phyloP scores from a whole-genome alignment of 2,113 vertebrate species.

The Carollia perspicillata region DNA sequence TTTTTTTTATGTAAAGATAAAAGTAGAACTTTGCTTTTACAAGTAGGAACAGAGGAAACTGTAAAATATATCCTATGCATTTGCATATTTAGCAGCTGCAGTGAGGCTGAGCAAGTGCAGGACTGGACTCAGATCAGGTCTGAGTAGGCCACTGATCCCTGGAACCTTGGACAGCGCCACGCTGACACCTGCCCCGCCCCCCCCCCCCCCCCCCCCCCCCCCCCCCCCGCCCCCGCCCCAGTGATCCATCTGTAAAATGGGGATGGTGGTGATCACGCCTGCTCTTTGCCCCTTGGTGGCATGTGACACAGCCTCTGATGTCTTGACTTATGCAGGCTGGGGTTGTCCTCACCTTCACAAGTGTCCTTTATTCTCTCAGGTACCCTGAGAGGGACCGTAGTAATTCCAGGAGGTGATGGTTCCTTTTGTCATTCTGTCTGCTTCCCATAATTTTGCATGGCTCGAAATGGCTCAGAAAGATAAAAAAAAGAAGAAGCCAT shows the following conservation, averaged over 20 bases:
- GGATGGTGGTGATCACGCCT: not conserved
- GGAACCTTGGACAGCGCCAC: not conserved
- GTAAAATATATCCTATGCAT: not conserved
- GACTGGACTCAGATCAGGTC: not conserved
- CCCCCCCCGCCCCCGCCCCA: too few relatives aligned
- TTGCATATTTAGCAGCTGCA: constrained; percentile 3
- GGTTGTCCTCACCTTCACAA: not conserved
- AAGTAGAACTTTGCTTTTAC: not conserved
- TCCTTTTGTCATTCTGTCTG: not conserved
- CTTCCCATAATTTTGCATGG: not conserved
- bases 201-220: too few relatives aligned
- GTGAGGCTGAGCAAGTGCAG: not conserved
- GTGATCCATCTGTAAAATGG: not conserved
- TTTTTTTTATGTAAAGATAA: constrained; percentile 4
- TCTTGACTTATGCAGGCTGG: not conserved
- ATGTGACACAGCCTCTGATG: not conserved
- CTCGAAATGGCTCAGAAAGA: not conserved
- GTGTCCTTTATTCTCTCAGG: not conserved
- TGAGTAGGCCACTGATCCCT: not conserved
- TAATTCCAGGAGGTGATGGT: not conserved
- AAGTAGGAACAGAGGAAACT: not conserved
- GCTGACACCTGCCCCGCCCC: not conserved
- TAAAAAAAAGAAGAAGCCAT: not conserved
- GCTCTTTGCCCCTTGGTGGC: not conserved
- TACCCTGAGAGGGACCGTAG: not conserved